These are phyloP conservation scores for Anthopleura xanthogrammica DNA, from an alignment of 92 coral and sea anemone species.

Conservation along the genomic window DNA sequence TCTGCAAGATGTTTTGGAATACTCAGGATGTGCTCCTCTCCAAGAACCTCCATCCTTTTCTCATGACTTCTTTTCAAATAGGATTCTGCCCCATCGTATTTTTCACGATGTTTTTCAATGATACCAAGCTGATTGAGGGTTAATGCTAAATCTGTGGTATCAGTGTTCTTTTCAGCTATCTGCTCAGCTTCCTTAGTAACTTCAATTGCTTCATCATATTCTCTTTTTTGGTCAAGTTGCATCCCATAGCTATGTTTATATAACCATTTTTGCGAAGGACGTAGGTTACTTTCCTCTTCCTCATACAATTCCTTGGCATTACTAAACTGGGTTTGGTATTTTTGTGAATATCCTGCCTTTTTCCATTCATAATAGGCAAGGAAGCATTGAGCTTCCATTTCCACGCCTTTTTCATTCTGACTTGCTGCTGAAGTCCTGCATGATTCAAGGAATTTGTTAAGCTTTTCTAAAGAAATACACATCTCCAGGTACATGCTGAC, in stretches of 20 bases:
- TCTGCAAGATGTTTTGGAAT: background rate
- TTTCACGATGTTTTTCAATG: constrained; percentile 14
- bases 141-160: background rate
- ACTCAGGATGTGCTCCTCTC: background rate
- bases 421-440: background rate
- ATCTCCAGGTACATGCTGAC: constrained; percentile 4
- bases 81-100: background rate
- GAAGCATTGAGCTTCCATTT: constrained; percentile 1
- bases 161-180: background rate
- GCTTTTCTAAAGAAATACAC: background rate
- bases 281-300: background rate
- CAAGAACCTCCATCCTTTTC: background rate
- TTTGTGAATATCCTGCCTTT: background rate
- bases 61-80: background rate
- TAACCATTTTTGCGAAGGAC: background rate
- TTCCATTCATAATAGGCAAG: constrained; percentile 9
- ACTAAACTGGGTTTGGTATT: background rate
- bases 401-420: constrained; percentile 5
- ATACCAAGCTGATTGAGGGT: constrained; percentile 7
- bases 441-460: background rate
- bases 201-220: background rate
- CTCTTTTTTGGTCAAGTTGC: background rate
- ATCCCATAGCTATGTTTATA: background rate
- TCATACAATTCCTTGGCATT: background rate
- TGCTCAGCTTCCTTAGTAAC: background rate